Evolutionary conservation across 2,113 vertebrate genomes (phyloP).

Genomic region (Clinocottus analis): DNA sequence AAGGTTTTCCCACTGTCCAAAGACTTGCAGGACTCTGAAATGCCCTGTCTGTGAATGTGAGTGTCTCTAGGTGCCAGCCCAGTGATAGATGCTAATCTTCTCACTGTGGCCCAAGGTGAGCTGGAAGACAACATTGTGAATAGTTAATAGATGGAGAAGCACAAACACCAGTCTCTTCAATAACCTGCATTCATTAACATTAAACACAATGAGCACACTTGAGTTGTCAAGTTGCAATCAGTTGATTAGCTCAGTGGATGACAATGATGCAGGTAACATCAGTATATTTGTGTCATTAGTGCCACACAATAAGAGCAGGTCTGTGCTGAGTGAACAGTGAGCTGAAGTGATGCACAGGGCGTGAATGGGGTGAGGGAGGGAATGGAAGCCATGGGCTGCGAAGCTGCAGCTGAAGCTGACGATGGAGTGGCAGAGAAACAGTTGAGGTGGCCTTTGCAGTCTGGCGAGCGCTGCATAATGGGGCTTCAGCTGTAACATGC

Average conservation of each 20-base stretch:
- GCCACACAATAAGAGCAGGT: no score
- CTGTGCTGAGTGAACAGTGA: not conserved
- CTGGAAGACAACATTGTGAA: not conserved
- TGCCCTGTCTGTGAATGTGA: no score
- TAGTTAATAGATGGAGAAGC: not conserved
- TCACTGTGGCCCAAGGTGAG: not conserved
- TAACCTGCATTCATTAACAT: not conserved
- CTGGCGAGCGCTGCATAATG: not conserved
- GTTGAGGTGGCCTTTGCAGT: not conserved
- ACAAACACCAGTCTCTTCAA: not conserved
- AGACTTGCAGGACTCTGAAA: not conserved
- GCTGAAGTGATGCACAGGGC: not conserved
- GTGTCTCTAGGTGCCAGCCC: no score
- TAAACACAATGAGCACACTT: not conserved
- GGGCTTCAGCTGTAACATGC: not conserved
- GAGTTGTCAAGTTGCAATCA: not conserved
- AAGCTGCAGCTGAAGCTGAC: not conserved
- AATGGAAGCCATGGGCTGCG: not conserved
- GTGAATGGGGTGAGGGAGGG: not conserved
- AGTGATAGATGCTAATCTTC: not conserved
- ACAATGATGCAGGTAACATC: not conserved
- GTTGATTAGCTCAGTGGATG: not conserved
- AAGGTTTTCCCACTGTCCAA: not conserved
- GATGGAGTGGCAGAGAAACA: conserved; percentile 15
- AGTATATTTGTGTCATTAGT: no score